These are phyloP conservation scores for Macropodus opercularis DNA, from an alignment of 2,797 vertebrate species.

Conservation along the genomic window DNA sequence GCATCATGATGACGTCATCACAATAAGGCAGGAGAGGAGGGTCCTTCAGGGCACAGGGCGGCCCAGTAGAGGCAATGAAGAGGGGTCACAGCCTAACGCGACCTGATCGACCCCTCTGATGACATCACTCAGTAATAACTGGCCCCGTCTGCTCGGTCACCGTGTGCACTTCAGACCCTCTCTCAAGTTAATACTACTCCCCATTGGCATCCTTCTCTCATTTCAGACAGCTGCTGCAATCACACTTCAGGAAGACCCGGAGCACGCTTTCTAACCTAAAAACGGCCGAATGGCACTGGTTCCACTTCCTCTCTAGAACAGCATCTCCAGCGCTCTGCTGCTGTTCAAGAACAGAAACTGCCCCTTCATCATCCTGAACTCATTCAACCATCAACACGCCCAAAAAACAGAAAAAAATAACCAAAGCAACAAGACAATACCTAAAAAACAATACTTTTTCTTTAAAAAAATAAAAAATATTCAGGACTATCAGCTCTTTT, in stretches of 20 bases:
- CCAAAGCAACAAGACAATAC: conserved; percentile 82
- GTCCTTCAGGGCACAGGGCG: conserved; percentile 34
- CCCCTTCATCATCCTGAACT: conserved; percentile 69
- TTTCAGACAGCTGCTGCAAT: conserved; percentile 59
- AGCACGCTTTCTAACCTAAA: conserved; percentile 42
- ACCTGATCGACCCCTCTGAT: conserved; percentile 20
- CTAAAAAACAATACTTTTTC: conserved; percentile 83
- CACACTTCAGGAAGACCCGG: conserved; percentile 66
- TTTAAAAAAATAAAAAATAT: conserved; percentile 99
- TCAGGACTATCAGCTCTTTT: conserved; percentile 93
- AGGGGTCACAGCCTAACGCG: background rate
- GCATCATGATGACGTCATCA: conserved; percentile 63
- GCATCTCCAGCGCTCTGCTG: conserved; percentile 33
- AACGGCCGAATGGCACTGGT: conserved; percentile 57
- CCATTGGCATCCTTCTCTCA: conserved; percentile 67
- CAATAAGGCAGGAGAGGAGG: conserved; percentile 64
- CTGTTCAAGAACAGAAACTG: conserved; percentile 30
- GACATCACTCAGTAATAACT: conserved; percentile 17
- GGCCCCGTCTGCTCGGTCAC: conserved; percentile 23
- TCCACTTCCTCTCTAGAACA: conserved; percentile 37
- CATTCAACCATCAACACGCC: conserved; percentile 65
- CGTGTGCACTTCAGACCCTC: conserved; percentile 50
- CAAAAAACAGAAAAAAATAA: conserved; percentile 73
- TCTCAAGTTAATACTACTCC: conserved; percentile 65
- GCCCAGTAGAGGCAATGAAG: conserved; percentile 3